A percentile compares a stretch with the other conserved stretches of the same genome.
These are phyloP conservation scores for Panagrolaimus sp. DNA, from an alignment of 1,140 invertebrate genomes.

Conservation along the genomic window DNA sequence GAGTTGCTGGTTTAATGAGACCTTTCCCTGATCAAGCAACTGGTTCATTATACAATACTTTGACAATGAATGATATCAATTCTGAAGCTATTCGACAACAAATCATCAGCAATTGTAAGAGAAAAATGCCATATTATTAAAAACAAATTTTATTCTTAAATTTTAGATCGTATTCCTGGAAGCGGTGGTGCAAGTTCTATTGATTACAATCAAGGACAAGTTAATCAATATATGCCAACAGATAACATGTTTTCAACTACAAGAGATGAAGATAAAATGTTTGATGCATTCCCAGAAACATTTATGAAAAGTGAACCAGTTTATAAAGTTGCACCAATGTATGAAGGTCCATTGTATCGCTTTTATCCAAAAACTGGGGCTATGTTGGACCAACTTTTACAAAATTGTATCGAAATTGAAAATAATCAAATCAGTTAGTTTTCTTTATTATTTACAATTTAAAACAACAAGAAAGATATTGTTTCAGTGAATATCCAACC, in stretches of 20 bases:
- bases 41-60: conserved; percentile 39
- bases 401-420: conserved; percentile 36
- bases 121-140: conserved; percentile 14
- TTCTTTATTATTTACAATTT: neutral
- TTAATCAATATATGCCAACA: conserved; percentile 49
- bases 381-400: conserved; percentile 33
- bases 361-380: conserved; percentile 38
- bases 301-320: conserved; percentile 45
- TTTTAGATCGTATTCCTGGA: conserved; percentile 39
- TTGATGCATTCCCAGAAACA: conserved; percentile 57
- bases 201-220: conserved; percentile 34
- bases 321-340: conserved; percentile 52
- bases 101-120: conserved; percentile 40
- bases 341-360: conserved; percentile 42
- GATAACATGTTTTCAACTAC: conserved; percentile 56
- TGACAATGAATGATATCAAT: conserved; percentile 47
- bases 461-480: neutral
- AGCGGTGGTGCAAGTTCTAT: conserved; percentile 38
- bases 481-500: conserved; percentile 45
- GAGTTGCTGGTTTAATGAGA: conserved; percentile 40
- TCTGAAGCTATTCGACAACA: conserved; percentile 42
- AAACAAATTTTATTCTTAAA: neutral
- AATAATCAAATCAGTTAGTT: neutral
- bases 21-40: conserved; percentile 45
- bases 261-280: conserved; percentile 55